phyloP scores from a whole-genome alignment of 1,140 invertebrate species.

The Heliconius hewitsoni region DNA sequence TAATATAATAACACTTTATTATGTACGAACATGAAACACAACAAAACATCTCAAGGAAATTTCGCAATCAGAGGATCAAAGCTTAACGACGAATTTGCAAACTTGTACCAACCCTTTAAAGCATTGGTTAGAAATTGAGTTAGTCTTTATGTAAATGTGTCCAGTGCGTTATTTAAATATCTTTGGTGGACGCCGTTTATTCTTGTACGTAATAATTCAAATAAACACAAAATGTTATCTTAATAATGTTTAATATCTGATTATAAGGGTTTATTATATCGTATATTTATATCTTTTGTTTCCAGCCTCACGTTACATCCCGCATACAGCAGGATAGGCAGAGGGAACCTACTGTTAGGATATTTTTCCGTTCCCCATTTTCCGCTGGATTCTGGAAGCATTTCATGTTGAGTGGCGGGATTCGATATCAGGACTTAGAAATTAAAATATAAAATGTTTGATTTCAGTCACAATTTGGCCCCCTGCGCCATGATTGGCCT shows the following conservation, averaged over 20 bases:
- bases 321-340: too few relatives aligned
- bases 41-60: background rate
- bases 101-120: conserved; percentile 25
- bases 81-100: conserved; percentile 1
- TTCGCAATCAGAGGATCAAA: background rate
- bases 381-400: too few relatives aligned
- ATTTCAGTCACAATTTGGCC: too few relatives aligned
- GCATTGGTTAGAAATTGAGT: conserved; percentile 31
- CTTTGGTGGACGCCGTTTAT: conserved; percentile 29
- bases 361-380: too few relatives aligned
- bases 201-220: conserved; percentile 22
- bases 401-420: too few relatives aligned
- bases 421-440: too few relatives aligned
- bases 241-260: background rate
- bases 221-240: conserved; percentile 6
- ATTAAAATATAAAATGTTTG: too few relatives aligned
- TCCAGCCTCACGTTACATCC: too few relatives aligned
- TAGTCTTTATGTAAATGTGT: conserved; percentile 30
- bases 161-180: conserved; percentile 28
- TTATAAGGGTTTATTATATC: background rate
- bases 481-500: too few relatives aligned
- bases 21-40: background rate
- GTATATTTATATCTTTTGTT: background rate
- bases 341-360: too few relatives aligned
- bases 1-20: too few relatives aligned